phyloP scores from a whole-genome alignment of 23 tunicate species.

The Trididemnum nubilum region DNA sequence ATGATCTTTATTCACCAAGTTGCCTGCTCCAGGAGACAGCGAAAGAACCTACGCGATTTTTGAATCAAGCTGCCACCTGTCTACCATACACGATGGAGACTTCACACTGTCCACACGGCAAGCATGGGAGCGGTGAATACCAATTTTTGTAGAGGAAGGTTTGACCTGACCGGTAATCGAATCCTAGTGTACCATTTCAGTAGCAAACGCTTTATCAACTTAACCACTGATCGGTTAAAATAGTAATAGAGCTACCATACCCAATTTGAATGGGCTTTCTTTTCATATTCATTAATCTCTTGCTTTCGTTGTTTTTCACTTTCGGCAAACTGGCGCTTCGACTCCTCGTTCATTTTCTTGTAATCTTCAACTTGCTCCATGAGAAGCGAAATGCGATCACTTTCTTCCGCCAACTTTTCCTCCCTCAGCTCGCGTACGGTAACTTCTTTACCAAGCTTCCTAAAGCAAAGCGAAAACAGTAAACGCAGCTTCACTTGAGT shows the following conservation, averaged over 20 bases:
- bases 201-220: too few relatives aligned
- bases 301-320: constrained; percentile 55
- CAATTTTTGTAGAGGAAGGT: too few relatives aligned
- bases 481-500: neutral
- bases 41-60: too few relatives aligned
- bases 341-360: constrained; percentile 67
- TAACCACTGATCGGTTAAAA: too few relatives aligned
- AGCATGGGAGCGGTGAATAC: too few relatives aligned
- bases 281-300: constrained; percentile 66
- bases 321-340: constrained; percentile 61
- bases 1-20: too few relatives aligned
- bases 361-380: constrained; percentile 52
- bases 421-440: constrained; percentile 44
- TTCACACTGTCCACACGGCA: too few relatives aligned
- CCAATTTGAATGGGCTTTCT: constrained; percentile 82
- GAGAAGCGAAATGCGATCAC: constrained; percentile 29
- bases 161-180: too few relatives aligned
- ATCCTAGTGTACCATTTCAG: too few relatives aligned
- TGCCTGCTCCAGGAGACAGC: constrained; percentile 59
- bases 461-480: constrained; percentile 21
- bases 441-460: constrained; percentile 78
- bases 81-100: too few relatives aligned
- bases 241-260: constrained; percentile 35
- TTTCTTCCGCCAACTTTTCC: constrained; percentile 40
- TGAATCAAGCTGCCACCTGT: too few relatives aligned